A percentile compares a stretch with the other conserved stretches of the same genome.
Evolutionary conservation across 2,888 invertebrate genomes (phyloP).

Genomic region (Caenorhabditis angaria): DNA sequence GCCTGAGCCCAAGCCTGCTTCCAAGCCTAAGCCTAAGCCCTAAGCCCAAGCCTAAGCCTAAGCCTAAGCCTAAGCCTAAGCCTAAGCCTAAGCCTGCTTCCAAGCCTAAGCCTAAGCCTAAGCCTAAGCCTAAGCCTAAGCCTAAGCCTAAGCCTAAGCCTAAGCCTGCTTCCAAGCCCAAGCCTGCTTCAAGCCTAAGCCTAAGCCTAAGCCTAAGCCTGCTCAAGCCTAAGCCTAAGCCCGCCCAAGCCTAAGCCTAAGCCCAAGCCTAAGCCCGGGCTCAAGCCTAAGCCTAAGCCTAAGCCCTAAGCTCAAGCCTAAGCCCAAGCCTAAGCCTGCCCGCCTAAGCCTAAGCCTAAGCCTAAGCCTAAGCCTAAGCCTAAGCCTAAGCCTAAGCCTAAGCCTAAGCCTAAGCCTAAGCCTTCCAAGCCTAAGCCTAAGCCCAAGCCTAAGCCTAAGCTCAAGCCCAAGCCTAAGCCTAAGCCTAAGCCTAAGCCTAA

Average conservation of each 20-base stretch:
- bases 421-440: conserved; percentile 32
- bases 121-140: too few species aligned
- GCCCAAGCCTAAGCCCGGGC: conserved; percentile 26
- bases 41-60: conserved; percentile 12
- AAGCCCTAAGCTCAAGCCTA: conserved; percentile 20
- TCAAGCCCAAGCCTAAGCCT: conserved; percentile 35
- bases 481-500: conserved; percentile 36
- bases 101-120: too few species aligned
- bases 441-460: conserved; percentile 35
- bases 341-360: conserved; percentile 25
- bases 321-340: too few species aligned
- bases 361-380: conserved; percentile 34
- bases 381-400: conserved; percentile 38
- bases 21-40: conserved; percentile 5
- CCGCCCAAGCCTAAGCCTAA: conserved; percentile 35
- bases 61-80: conserved; percentile 18
- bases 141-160: too few species aligned
- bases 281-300: conserved; percentile 19
- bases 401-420: conserved; percentile 35
- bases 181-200: conserved; percentile 5
- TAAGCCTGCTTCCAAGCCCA: too few species aligned
- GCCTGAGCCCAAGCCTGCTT: too few species aligned
- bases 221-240: too few species aligned
- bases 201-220: conserved; percentile 29
- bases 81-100: conserved; percentile 15